Base-by-base conservation (phyloP, 2,797 vertebrate genomes). In the Merluccius polli region DNA sequence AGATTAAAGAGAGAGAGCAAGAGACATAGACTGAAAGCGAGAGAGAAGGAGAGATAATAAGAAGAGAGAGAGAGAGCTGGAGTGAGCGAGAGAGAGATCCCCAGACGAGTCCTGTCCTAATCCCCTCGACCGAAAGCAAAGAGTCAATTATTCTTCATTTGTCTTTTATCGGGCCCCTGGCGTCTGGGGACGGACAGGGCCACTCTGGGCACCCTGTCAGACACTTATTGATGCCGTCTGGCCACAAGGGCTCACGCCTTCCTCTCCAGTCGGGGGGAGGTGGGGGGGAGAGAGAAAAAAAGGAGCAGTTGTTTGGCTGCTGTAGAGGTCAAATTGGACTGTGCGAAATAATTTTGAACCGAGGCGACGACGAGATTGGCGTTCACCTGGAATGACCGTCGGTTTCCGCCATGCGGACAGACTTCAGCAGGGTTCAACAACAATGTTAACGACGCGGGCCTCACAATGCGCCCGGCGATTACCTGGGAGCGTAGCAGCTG, bases 121-220 rank as follows among this genome's bases (percentile, higher is more conserved):
- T 92, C 90, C 89, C 87, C 88, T 88, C 90, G 89, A 88, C 86
- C 68, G 78, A 87, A 87, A 90, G 89, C 89, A 87, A 86, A 8
- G 86, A 91, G 90, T 92, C 92, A 92, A 91, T 93, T 92, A 92
- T 92, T 92, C 90, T 92, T 89, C 88, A 90, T 93, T 93, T 91
- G 92, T 90, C 91, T 92, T 92, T 91, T 89, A 90, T 90, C 87
- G 89, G 73, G 78, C 81, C 85, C 79, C 84, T 80, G 78, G 83
- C 87, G 88, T 89, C 90, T 89, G 83, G 78, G 86, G 87, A 85
- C 71, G n/a, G 30, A 24, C 15, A 73, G 71, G 77, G 72, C 85
- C 88, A 83, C 85, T 88, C 85, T 75, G 76, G 88, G 81, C 73
- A 70, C 78, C 75, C 52, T 59, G 87, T 83, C 86, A 84, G 84